Conservation (phyloP, 2,797 vertebrate species). For the Sarcoramphus papa region DNA sequence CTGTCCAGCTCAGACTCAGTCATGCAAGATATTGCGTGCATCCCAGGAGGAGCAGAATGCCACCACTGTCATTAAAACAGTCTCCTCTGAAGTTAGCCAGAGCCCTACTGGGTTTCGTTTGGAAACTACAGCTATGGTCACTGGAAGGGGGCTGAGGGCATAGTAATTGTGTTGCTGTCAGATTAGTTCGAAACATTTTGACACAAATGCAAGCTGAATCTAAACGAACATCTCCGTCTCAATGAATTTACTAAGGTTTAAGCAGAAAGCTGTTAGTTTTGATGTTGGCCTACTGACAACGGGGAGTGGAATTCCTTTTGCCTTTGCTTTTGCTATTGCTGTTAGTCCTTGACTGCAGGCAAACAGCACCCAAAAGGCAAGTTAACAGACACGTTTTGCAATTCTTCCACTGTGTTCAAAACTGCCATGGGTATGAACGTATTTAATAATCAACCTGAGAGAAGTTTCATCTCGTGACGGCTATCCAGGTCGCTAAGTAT, state of each 20-base stretch:
- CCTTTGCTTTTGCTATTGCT: background rate
- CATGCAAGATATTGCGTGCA: background rate
- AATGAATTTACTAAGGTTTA: background rate
- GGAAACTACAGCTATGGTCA: background rate
- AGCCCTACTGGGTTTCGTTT: background rate
- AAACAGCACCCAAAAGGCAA: background rate
- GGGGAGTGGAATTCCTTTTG: background rate
- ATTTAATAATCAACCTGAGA: background rate
- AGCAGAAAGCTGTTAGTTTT: background rate
- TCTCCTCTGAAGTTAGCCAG: background rate
- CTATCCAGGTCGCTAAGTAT: background rate
- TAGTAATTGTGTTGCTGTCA: background rate
- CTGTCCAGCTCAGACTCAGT: background rate
- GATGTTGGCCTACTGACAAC: background rate
- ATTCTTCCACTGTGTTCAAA: slow-evolving; percentile 18
- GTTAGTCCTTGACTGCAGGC: background rate
- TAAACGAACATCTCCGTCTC: background rate
- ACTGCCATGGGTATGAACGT: background rate
- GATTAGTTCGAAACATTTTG: slow-evolving; percentile 22
- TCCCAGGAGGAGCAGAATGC: background rate
- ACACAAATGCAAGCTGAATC: slow-evolving; percentile 1
- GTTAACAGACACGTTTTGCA: background rate
- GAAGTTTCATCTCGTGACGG: background rate
- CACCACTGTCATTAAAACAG: background rate
- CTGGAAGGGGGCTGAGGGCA: background rate